Base-by-base conservation (phyloP, 2,113 vertebrate genomes). In the Mixornis gularis region DNA sequence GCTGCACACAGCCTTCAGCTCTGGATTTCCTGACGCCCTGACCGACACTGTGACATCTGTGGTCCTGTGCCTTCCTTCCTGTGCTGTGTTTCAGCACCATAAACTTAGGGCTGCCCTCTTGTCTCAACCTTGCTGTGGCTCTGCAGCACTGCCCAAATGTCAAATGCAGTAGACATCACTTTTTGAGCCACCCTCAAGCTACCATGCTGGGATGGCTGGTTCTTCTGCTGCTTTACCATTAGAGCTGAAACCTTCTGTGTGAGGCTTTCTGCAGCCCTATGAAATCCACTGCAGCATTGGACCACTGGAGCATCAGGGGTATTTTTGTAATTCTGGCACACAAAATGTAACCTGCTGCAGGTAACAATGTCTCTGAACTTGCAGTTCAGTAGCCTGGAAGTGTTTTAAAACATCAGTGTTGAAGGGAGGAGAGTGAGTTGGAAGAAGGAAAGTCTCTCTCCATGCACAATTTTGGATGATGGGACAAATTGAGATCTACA, bases 41-140 rank as follows among this genome's bases (percentile, higher is more conserved):
- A 6, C 15, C 1, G 3, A 44, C 13, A 12, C 19, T 11, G 20
- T 46, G n/a, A 44, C n/a, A 40, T 13, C 26, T 40, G 1, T 1
- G 1, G 30, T n/a, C 24, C 40, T 36, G 11, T 21, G 12, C 24
- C 20, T 51, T 79, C 56, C 25, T 63, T 81, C 21, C 36, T 34
- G 7, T 21, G 16, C 24, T 8, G 12, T 21, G 11, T 8, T 41
- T 17, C 34, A 36, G 49, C 21, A 40, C 13, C n/a, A 48, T 30
- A 20, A 87, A 46, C 25, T 7, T 4, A 3, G 6, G 6, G 19
- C 0, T n/a, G 12, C 2, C 8, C 27, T n/a, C 40, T 58, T n/a
- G 5, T 34, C 17, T 80, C 60, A 56, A 0, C 2, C 3, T 40
- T 85, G 7, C 24, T 62, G n/a, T 44, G 34, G 7, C 7, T 81